phyloP scores from a whole-genome alignment of 2,113 vertebrate genomes.

The Eurystomus gularis region DNA sequence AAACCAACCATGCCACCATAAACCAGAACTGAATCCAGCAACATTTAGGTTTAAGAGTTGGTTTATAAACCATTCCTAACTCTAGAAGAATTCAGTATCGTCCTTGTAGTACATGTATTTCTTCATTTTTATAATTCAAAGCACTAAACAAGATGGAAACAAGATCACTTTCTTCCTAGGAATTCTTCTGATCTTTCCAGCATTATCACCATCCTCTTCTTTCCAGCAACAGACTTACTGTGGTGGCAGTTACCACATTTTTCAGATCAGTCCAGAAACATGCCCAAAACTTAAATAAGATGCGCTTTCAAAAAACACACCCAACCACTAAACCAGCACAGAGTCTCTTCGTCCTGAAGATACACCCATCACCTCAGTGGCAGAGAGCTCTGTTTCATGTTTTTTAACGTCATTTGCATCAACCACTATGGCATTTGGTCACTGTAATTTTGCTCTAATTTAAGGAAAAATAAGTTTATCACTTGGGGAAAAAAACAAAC shows the following conservation, averaged over 20 bases:
- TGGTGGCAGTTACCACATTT: background rate
- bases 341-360: background rate
- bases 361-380: background rate
- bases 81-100: background rate
- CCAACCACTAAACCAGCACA: background rate
- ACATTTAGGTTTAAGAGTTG: background rate
- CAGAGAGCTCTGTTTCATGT: background rate
- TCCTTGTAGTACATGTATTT: background rate
- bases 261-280: background rate
- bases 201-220: background rate
- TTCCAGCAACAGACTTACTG: background rate
- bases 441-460: background rate
- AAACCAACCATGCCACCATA: background rate
- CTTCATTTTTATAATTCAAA: background rate
- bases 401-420: background rate
- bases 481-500: background rate
- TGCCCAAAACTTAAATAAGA: background rate
- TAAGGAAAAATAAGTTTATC: background rate
- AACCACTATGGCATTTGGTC: background rate
- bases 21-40: background rate
- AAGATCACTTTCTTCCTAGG: background rate
- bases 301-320: background rate
- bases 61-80: background rate
- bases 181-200: background rate
- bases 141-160: background rate